Evolutionary conservation across 2,797 vertebrate species (phyloP), one percentile per base, ranked within the genome.

Genomic region (Protonibea diacanthus): DNA sequence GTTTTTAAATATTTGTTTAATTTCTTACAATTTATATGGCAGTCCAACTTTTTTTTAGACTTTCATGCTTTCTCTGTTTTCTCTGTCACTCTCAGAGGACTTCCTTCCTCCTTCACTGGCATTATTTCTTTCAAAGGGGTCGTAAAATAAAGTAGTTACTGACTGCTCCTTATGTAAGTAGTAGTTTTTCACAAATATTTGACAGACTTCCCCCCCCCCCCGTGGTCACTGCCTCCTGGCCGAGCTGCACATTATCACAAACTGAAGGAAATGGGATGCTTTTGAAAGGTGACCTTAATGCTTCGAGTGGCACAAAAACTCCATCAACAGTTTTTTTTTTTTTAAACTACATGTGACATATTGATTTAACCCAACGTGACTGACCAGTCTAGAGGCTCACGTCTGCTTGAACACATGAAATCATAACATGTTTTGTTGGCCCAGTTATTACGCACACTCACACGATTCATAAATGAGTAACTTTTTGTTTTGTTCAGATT

Each of bases 361-460:
- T 85, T 85, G 80, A 86, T 78, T 80, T n/a, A 21, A 73, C 72
- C 51, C 69, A 56, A 57, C 0, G 51, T 85, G 40, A 59, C 48
- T 11, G 0, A 6, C 7, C 14, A 25, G 23, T 40, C 3, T 1
- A 1, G 0, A 15, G 53, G 14, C 21, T 53, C 21, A 14, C 40
- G 53, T 53, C 23, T 17, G 51, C 27, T 38, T 6, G 27, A 52
- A 77, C 63, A 48, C 38, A 42, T 27, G 23, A 12, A 55, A 44
- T 45, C 65, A 71, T 5, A 81, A 86, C 67, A 75, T 74, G 76
- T 80, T 81, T 65, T 71, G 64, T 53, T 67, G 20, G 62, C 63
- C 33, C 12, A 1, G 2, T 45, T 38, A 0, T 48, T 23, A 57
- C 23, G 10, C 5, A 40, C 1, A 38, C 10, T 84, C 67, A 64